These are phyloP conservation scores for Cynopterus sphinx DNA, from an alignment of 2,797 vertebrate species.

Conservation along the genomic window DNA sequence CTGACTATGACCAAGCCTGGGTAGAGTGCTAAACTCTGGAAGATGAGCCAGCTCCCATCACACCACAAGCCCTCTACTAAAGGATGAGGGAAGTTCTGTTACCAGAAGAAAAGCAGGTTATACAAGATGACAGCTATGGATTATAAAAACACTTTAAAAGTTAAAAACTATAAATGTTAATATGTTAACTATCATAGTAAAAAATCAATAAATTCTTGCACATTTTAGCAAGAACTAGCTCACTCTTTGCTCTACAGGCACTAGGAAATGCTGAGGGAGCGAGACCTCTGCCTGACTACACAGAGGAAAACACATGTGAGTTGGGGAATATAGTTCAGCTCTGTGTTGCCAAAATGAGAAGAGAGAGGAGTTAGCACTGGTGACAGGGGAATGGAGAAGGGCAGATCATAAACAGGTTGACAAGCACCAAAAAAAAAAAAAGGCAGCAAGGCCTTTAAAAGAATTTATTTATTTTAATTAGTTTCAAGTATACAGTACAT, in stretches of 20 bases:
- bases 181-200: neutral
- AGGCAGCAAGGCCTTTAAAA: neutral
- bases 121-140: neutral
- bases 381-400: neutral
- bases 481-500: too few relatives aligned
- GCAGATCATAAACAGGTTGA: neutral
- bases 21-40: neutral
- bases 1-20: neutral
- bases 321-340: neutral
- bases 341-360: neutral
- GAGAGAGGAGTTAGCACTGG: neutral
- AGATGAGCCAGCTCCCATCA: neutral
- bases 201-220: neutral
- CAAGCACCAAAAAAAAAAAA: neutral
- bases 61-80: neutral
- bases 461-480: too few relatives aligned
- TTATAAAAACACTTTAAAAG: neutral
- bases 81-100: neutral
- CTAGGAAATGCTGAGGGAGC: neutral
- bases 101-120: neutral
- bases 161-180: neutral
- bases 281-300: neutral
- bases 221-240: neutral
- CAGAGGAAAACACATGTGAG: neutral
- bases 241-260: neutral